phyloP scores from a whole-genome alignment of 2,113 vertebrate species.

The Chionodraco myersi region DNA sequence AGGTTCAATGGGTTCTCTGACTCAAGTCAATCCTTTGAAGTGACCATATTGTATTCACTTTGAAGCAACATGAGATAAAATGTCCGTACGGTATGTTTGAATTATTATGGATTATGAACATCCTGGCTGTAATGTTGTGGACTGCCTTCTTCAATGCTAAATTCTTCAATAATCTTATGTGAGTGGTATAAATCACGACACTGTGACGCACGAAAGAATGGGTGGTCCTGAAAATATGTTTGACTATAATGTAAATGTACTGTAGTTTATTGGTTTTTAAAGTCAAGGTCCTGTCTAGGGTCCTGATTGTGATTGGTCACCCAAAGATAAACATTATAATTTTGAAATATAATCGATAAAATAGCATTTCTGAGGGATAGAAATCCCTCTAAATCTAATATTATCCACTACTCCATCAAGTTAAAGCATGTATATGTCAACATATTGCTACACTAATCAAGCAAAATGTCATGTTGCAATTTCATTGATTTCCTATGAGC shows the following conservation, averaged over 20 bases:
- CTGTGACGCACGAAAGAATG: background rate
- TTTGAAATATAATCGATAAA: too few relatives aligned
- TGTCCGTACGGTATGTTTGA: background rate
- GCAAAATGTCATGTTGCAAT: constrained; percentile 26
- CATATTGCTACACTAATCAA: background rate
- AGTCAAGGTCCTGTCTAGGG: background rate
- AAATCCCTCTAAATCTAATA: background rate
- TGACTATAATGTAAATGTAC: background rate
- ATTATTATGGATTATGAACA: background rate
- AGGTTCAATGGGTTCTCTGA: background rate
- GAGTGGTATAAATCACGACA: background rate
- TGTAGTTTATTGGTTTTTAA: background rate
- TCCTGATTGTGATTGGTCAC: too few relatives aligned
- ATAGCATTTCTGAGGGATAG: background rate
- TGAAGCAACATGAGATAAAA: background rate
- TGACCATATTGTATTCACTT: background rate
- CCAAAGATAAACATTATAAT: too few relatives aligned
- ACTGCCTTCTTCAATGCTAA: background rate
- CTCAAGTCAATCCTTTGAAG: background rate
- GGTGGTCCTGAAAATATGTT: too few relatives aligned
- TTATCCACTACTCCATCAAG: background rate
- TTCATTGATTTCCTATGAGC: constrained; percentile 21
- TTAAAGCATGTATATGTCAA: background rate
- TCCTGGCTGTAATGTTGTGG: background rate
- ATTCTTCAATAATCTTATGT: background rate